Conservation (phyloP, 2,888 invertebrate species). For the Camptogramma bilineatum region DNA sequence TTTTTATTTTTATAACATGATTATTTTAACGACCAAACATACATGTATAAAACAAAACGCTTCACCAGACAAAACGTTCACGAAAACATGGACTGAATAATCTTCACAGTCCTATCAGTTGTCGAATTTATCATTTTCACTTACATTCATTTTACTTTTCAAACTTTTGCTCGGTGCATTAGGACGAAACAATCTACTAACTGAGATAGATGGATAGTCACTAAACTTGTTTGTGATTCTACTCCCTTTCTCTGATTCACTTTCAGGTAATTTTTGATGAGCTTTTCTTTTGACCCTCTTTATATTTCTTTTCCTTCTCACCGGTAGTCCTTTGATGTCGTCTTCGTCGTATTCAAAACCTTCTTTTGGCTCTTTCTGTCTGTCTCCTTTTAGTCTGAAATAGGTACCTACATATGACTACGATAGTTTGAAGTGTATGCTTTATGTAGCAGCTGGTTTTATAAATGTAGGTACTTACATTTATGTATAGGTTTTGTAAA, state of each 20-base stretch:
- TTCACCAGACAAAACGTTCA: conserved; percentile 17
- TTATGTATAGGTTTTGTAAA: too few relatives aligned
- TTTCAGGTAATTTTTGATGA: conserved; percentile 24
- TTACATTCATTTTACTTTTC: conserved; percentile 13
- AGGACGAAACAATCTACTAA: conserved; percentile 34
- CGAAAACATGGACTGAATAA: conserved; percentile 32
- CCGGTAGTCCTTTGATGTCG: conserved; percentile 67
- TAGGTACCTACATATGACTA: not conserved
- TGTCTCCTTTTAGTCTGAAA: conserved; percentile 20
- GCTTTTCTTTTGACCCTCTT: conserved; percentile 17
- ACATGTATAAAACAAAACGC: conserved; percentile 7
- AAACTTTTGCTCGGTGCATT: not conserved
- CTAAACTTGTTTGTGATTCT: conserved; percentile 31
- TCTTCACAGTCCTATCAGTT: conserved; percentile 22
- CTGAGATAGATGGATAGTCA: conserved; percentile 20
- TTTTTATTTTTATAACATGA: conserved; percentile 4
- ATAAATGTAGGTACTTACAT: too few relatives aligned
- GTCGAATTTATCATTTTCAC: conserved; percentile 24
- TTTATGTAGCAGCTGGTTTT: too few relatives aligned
- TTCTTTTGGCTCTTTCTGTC: conserved; percentile 31
- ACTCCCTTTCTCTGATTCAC: conserved; percentile 19
- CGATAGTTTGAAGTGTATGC: too few relatives aligned
- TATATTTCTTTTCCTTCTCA: conserved; percentile 58
- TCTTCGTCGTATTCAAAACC: conserved; percentile 68
- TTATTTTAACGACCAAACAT: conserved; percentile 4